Evolutionary conservation across 2,888 invertebrate species (phyloP).

Genomic region (Polyploca ridens): DNA sequence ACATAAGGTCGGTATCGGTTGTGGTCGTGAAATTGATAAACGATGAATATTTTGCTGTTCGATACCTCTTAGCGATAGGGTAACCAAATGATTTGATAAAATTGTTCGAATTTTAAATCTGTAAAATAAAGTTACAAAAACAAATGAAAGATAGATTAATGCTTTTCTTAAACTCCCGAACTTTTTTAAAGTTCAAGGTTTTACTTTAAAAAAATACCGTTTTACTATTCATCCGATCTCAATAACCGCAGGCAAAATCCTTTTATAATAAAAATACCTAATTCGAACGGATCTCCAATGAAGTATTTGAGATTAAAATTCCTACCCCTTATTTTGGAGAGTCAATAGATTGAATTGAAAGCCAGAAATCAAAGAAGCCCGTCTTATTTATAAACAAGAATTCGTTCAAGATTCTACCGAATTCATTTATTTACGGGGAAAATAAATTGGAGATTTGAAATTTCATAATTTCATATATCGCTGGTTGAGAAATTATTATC

Average conservation of each 20-base stretch:
- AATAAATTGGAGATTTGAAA: neutral
- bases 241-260: neutral
- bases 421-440: neutral
- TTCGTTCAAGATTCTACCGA: conserved; percentile 31
- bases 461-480: neutral
- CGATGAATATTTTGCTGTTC: conserved; percentile 13
- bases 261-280: neutral
- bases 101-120: too few species aligned
- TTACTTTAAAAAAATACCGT: neutral
- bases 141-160: too few species aligned
- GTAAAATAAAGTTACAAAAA: too few species aligned
- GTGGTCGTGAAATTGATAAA: conserved; percentile 11
- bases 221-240: neutral
- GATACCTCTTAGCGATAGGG: conserved; percentile 14
- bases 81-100: neutral
- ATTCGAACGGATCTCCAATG: conserved; percentile 35
- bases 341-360: conserved; percentile 68
- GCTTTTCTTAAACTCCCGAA: too few species aligned
- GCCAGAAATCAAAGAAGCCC: conserved; percentile 58
- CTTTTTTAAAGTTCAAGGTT: neutral
- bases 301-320: conserved; percentile 66
- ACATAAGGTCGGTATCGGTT: conserved; percentile 10
- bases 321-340: conserved; percentile 60
- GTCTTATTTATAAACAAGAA: conserved; percentile 48
- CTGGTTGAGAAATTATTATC: too few species aligned